Base-by-base conservation (phyloP, 2,113 vertebrate genomes). In the Litocranius walleri region DNA sequence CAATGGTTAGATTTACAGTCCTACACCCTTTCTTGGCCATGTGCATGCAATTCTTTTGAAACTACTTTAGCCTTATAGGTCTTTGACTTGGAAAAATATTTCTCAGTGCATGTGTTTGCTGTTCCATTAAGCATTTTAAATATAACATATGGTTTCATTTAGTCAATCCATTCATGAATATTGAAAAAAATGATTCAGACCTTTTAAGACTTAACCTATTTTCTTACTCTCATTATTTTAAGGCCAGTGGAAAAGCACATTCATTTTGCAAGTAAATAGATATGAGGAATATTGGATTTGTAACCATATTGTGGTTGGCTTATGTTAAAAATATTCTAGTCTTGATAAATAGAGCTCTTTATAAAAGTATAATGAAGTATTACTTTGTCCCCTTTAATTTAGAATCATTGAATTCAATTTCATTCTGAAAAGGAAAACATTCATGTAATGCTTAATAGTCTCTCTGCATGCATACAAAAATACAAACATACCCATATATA, bases 51-150 rank as follows among this genome's bases (percentile, higher is more conserved):
- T 97, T 94, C 56, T 98, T 92, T 80, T 74, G 30, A 86, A 98
- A 93, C 71, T 92, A 96, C 33, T 71, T 93, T 84, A 93, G 90
- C 67, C 29, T 95, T 74, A 52, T 9, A 57, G 25, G 11, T 67
- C 23, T 96, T 84, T 92, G n/a, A 93, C 80, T 56, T 94, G 48
- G n/a, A 97, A 87, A 97, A 30, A 43, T 10, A 71, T 43, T 85
- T 83, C 57, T 74, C 67, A 67, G 61, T 84, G 82, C 25, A 54
- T 91, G 90, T 95, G 56, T 98, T 98, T 98, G 62, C 13, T 14
- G 5, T 88, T 98, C 54, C 90, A 81, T 67, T 96, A 96, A 96
- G 77, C 61, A 98, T 97, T 98, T 98, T 86, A 97, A 98, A 86
- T 61, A 96, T 85, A 85, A 95, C 36, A 52, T 85, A 97, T 96